These are phyloP conservation scores for Paracanthobrama guichenoti DNA, from an alignment of 2,113 vertebrate species.

Conservation along the genomic window DNA sequence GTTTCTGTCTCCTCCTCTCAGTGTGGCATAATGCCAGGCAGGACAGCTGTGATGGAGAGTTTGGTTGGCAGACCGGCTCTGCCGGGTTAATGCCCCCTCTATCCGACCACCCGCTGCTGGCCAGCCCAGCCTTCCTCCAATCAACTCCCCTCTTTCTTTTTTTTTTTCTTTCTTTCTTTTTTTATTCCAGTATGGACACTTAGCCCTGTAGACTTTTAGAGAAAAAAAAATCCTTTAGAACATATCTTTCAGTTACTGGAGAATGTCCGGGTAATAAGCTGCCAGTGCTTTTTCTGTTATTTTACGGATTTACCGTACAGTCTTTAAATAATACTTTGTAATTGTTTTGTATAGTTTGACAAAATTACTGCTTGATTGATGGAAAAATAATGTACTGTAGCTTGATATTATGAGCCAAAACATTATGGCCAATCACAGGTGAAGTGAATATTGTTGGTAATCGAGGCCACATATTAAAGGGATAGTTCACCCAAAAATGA, in stretches of 20 bases:
- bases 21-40: conserved; percentile 48
- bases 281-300: too few relatives aligned
- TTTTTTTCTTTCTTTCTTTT: not conserved
- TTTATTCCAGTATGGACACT: not conserved
- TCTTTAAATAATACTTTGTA: not conserved
- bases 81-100: conserved; percentile 35
- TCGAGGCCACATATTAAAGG: too few relatives aligned
- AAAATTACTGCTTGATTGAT: not conserved
- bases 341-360: not conserved
- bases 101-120: conserved; percentile 49
- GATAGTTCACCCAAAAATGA: too few relatives aligned
- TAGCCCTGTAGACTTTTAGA: not conserved
- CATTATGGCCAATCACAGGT: too few relatives aligned
- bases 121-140: not conserved
- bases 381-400: not conserved
- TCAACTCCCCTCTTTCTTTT: not conserved
- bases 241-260: not conserved
- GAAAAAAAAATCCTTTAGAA: not conserved
- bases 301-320: too few relatives aligned
- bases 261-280: too few relatives aligned
- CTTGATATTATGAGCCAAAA: not conserved
- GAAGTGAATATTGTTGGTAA: too few relatives aligned
- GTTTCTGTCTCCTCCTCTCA: conserved; percentile 17
- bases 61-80: conserved; percentile 28
- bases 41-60: conserved; percentile 56